These are phyloP conservation scores for Urocitellus parryii DNA, from an alignment of 2,113 vertebrate species.

Conservation along the genomic window DNA sequence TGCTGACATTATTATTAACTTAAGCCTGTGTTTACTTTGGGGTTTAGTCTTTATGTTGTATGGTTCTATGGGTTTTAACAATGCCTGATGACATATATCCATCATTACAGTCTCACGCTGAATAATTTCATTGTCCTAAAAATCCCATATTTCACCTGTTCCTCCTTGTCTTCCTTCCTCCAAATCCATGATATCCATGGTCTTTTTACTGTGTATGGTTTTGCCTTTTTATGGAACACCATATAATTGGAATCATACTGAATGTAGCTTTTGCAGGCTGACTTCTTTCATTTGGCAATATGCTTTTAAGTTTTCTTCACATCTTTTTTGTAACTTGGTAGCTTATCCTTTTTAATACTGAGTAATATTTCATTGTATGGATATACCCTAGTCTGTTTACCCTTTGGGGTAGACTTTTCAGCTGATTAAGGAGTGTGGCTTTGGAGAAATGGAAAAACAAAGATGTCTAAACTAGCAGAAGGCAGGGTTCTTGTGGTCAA, in stretches of 20 bases:
- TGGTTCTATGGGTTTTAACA: neutral
- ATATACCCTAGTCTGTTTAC: neutral
- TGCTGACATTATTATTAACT: neutral
- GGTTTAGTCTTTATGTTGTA: neutral
- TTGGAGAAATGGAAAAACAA: neutral
- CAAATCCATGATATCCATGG: neutral
- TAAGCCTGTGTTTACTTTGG: neutral
- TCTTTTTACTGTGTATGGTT: neutral
- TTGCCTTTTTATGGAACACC: neutral
- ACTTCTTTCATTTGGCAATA: neutral
- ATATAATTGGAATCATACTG: neutral
- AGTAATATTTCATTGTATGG: neutral
- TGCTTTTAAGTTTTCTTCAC: neutral
- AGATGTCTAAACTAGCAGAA: neutral
- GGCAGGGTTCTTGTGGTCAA: neutral
- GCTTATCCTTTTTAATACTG: neutral
- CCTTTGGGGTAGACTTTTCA: neutral
- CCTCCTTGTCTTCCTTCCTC: neutral
- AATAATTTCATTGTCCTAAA: neutral
- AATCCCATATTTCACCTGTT: neutral
- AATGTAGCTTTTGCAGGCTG: neutral
- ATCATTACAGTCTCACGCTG: neutral
- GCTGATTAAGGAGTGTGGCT: neutral
- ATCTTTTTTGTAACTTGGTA: neutral
- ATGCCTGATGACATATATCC: neutral